Conservation (phyloP, 2,113 vertebrate genomes). For the Pollachius pollachius region DNA sequence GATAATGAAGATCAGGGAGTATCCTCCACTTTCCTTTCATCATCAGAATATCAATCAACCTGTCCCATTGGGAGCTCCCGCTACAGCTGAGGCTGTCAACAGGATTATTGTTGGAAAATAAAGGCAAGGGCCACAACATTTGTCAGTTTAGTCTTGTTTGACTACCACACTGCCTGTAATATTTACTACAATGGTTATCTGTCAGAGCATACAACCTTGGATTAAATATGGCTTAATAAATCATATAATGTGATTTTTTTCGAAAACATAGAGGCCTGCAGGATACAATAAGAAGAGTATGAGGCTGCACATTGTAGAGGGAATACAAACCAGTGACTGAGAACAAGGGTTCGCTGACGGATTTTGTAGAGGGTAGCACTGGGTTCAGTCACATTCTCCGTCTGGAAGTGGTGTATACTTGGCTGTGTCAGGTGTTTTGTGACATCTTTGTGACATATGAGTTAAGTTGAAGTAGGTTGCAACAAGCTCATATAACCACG, state of each 20-base stretch:
- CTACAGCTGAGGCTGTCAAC: conserved; percentile 60
- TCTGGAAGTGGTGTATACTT: too few relatives aligned
- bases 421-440: neutral
- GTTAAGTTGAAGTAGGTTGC: neutral
- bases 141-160: conserved; percentile 20
- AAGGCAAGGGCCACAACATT: conserved; percentile 43
- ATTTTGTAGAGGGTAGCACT: too few relatives aligned
- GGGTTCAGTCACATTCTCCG: too few relatives aligned
- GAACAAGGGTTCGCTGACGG: too few relatives aligned
- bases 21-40: conserved; percentile 55
- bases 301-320: too few relatives aligned
- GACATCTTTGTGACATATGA: conserved; percentile 1
- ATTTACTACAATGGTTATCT: conserved; percentile 7
- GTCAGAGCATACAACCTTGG: too few relatives aligned
- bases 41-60: conserved; percentile 65
- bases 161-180: conserved; percentile 29
- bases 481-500: neutral
- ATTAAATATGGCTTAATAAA: too few relatives aligned
- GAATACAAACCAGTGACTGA: too few relatives aligned
- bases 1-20: conserved; percentile 71
- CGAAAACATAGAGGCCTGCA: too few relatives aligned
- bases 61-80: conserved; percentile 53
- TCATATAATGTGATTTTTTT: too few relatives aligned
- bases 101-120: conserved; percentile 57
- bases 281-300: too few relatives aligned